A percentile compares a stretch with the other conserved stretches of the same genome.
Evolutionary conservation across 2,113 vertebrate genomes (phyloP).

Genomic region (Oreochromis tanganicae): DNA sequence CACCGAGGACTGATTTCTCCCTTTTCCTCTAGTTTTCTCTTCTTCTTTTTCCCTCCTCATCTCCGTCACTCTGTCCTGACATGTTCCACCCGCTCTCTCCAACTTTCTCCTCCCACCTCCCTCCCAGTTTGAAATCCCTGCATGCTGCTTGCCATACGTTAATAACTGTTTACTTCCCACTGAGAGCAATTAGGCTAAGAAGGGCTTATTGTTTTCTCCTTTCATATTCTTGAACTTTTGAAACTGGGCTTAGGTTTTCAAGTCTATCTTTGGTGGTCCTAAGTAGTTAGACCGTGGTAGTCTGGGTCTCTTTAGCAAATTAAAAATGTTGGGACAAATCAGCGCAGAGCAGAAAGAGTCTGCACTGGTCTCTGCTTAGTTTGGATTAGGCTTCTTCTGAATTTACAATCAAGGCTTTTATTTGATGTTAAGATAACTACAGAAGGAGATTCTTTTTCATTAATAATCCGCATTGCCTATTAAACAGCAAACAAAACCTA

Average conservation of each 20-base stretch:
- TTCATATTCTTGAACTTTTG: slow-evolving; percentile 39
- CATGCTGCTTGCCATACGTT: slow-evolving; percentile 55
- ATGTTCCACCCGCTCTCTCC: neutral
- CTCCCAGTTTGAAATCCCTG: slow-evolving; percentile 50
- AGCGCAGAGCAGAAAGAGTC: neutral
- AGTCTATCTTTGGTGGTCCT: neutral
- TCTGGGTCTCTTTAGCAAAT: neutral
- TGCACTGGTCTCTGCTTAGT: neutral
- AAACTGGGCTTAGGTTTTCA: slow-evolving; percentile 4
- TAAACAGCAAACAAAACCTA: neutral
- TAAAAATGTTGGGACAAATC: neutral
- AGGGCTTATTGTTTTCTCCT: slow-evolving; percentile 24
- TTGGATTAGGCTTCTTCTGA: neutral
- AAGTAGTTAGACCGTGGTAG: neutral
- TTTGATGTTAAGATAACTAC: neutral
- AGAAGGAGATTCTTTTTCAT: neutral
- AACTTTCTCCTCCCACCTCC: slow-evolving; percentile 21
- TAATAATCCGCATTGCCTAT: neutral
- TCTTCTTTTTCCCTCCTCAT: slow-evolving; percentile 1
- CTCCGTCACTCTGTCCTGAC: slow-evolving; percentile 19
- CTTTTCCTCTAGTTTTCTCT: neutral
- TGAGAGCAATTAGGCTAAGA: slow-evolving; percentile 66
- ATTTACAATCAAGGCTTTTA: neutral
- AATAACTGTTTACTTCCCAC: slow-evolving; percentile 71
- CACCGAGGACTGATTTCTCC: slow-evolving; percentile 8